These are phyloP conservation scores for Amphiprion ocellaris DNA, from an alignment of 2,113 vertebrate genomes.

Conservation along the genomic window DNA sequence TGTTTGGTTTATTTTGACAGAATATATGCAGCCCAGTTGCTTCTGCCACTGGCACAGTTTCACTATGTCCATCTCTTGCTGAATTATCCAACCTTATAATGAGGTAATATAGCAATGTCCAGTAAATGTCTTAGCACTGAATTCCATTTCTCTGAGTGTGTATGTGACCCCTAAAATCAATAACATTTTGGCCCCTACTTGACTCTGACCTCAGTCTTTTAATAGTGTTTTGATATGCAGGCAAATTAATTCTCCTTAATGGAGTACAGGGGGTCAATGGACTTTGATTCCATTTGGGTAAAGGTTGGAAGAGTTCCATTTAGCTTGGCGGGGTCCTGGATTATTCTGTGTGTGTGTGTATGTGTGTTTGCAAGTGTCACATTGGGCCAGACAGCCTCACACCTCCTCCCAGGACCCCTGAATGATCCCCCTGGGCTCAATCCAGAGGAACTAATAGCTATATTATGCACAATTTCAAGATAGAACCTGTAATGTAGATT, in stretches of 20 bases:
- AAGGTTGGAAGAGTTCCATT: constrained; percentile 76
- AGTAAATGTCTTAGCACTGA: constrained; percentile 54
- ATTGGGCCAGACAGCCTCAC: constrained; percentile 57
- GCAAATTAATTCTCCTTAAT: constrained; percentile 91
- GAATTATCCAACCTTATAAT: constrained; percentile 13
- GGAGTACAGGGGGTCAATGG: constrained; percentile 85
- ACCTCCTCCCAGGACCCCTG: constrained; percentile 68
- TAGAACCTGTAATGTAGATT: constrained; percentile 68
- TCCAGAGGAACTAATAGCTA: constrained; percentile 76
- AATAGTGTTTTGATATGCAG: constrained; percentile 89
- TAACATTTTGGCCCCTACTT: constrained; percentile 74
- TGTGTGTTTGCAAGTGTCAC: constrained; percentile 29
- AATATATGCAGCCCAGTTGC: constrained; percentile 46
- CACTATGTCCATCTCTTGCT: constrained; percentile 27
- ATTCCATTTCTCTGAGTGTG: constrained; percentile 45
- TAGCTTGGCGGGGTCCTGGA: constrained; percentile 69
- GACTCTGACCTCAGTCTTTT: constrained; percentile 86
- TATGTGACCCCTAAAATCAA: constrained; percentile 75
- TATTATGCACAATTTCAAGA: constrained; percentile 79
- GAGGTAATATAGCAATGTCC: constrained; percentile 60
- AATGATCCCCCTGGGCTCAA: constrained; percentile 81
- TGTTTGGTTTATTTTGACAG: background rate
- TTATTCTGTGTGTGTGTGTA: constrained; percentile 40
- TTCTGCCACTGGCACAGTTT: constrained; percentile 46
- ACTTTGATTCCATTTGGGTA: constrained; percentile 85